phyloP scores from a whole-genome alignment of 2,797 vertebrate species.

The Hylomyscus alleni region DNA sequence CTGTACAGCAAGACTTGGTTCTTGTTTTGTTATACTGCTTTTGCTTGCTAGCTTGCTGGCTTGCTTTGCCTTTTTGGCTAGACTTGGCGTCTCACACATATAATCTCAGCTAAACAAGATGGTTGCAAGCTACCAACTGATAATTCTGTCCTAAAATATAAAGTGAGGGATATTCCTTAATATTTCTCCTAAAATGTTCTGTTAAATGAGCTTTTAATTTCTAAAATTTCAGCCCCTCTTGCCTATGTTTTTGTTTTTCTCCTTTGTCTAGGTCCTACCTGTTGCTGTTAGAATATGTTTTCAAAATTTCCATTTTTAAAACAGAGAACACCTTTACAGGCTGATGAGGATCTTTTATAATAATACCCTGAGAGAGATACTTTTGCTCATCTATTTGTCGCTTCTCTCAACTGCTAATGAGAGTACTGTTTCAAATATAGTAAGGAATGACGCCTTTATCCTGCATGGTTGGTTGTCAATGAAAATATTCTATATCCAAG shows the following conservation, averaged over 20 bases:
- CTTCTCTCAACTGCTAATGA: conserved; percentile 4
- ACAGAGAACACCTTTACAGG: background rate
- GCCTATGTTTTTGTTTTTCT: conserved; percentile 43
- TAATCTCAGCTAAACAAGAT: background rate
- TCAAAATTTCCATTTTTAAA: background rate
- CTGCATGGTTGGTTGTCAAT: background rate
- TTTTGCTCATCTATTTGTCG: background rate
- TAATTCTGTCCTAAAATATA: background rate
- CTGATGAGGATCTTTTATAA: background rate
- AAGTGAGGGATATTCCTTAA: background rate
- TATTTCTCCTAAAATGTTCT: background rate
- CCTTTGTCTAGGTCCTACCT: background rate
- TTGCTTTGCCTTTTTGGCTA: background rate
- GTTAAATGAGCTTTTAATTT: background rate
- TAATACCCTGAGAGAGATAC: background rate
- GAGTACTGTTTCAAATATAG: background rate
- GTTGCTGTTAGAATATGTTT: background rate
- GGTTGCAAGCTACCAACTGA: background rate
- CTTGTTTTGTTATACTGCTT: background rate
- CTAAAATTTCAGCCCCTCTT: background rate
- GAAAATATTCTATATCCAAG: conserved; percentile 19
- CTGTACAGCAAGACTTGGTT: background rate
- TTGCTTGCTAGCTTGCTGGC: background rate
- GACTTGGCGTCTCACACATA: background rate
- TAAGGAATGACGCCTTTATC: background rate